A percentile compares a stretch with the other conserved stretches of the same genome.
Evolutionary conservation across 2,797 vertebrate species (phyloP).

Genomic region (Betta splendens): DNA sequence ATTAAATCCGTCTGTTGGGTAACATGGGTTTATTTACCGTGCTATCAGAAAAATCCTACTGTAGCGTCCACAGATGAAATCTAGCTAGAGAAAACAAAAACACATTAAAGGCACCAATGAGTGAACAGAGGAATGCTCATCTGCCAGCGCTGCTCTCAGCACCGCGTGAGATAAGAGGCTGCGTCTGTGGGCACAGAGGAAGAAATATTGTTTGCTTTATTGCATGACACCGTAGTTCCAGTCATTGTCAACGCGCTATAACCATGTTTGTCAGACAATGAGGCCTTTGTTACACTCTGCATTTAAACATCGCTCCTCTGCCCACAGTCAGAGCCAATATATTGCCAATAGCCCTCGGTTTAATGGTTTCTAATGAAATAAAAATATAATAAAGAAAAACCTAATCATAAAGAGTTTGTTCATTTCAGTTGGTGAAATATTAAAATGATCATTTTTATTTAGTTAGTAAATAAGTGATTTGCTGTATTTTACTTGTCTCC

Average conservation of each 20-base stretch:
- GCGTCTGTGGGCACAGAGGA: conserved; percentile 29
- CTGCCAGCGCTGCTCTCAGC: conserved; percentile 15
- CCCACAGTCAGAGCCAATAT: conserved; percentile 16
- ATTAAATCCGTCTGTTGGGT: conserved; percentile 41
- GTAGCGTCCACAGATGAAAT: conserved; percentile 54
- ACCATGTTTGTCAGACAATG: conserved; percentile 12
- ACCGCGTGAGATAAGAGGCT: conserved; percentile 43
- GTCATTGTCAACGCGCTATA: conserved; percentile 30
- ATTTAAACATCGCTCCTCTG: conserved; percentile 1
- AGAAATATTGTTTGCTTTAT: conserved; percentile 47
- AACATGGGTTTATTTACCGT: conserved; percentile 45
- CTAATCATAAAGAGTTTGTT: neutral
- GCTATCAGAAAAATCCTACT: conserved; percentile 47
- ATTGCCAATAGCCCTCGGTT: neutral
- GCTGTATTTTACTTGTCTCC: no score
- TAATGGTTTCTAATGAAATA: neutral
- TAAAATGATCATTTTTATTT: no score
- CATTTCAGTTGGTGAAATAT: no score
- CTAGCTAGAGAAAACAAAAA: conserved; percentile 48
- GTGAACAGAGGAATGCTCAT: conserved; percentile 24
- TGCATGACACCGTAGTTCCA: conserved; percentile 26
- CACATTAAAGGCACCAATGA: conserved; percentile 11
- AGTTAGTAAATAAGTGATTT: no score
- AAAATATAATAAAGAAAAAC: no score
- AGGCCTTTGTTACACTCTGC: conserved; percentile 32